These are phyloP conservation scores for Malacosoma neustria DNA, from an alignment of 2,888 invertebrate genomes.

Conservation along the genomic window DNA sequence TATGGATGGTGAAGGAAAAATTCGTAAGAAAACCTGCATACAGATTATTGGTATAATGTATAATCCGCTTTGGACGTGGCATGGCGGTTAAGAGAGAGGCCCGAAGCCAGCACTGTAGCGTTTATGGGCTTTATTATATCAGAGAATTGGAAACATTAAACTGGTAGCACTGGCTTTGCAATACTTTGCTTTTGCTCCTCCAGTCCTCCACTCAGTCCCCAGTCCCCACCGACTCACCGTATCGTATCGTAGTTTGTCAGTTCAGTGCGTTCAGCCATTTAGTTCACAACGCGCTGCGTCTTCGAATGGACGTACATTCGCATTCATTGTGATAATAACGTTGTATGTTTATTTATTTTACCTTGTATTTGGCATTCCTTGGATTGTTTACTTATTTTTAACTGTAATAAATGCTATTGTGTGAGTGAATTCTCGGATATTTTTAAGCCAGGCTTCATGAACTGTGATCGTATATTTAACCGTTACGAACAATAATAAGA, in stretches of 20 bases:
- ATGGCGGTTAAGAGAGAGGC: too few species aligned
- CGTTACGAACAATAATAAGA: constrained; percentile 54
- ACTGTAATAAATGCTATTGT: constrained; percentile 16
- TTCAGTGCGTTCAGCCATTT: constrained; percentile 31
- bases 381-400: constrained; percentile 21
- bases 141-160: too few species aligned
- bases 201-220: too few species aligned
- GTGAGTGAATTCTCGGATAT: constrained; percentile 19
- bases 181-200: too few species aligned
- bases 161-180: too few species aligned
- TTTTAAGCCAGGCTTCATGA: constrained; percentile 40
- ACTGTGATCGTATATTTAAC: constrained; percentile 56
- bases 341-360: constrained; percentile 38
- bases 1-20: too few species aligned
- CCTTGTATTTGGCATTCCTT: constrained; percentile 38
- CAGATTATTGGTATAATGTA: too few species aligned
- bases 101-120: too few species aligned
- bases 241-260: constrained; percentile 20
- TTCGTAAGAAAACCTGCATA: too few species aligned
- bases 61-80: too few species aligned
- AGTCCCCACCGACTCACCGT: too few species aligned
- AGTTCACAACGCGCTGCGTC: constrained; percentile 60
- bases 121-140: too few species aligned
- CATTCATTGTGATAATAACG: constrained; percentile 20
- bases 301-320: constrained; percentile 40